Conservation (phyloP, 2,888 invertebrate species). For the Thereva unica region DNA sequence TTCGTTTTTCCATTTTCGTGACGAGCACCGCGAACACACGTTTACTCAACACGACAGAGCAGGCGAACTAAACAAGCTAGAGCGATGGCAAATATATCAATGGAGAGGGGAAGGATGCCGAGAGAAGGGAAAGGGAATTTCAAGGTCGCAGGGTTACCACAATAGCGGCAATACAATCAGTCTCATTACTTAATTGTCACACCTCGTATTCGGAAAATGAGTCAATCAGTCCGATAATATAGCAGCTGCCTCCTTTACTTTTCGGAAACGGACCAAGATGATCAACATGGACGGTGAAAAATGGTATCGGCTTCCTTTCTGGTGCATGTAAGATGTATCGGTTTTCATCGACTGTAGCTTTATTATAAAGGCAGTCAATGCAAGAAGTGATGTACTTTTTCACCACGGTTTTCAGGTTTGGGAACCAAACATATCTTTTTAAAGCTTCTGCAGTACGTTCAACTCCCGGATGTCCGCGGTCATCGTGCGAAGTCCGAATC, state of each 20-base stretch:
- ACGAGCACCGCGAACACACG: no score
- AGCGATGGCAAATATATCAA: no score
- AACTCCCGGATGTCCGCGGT: slow-evolving; percentile 16
- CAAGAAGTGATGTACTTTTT: slow-evolving; percentile 39
- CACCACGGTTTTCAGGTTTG: slow-evolving; percentile 46
- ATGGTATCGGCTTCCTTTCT: no score
- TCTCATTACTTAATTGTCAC: slow-evolving; percentile 36
- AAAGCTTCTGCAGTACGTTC: slow-evolving; percentile 19
- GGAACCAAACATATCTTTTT: slow-evolving; percentile 52
- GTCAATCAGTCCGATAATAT: slow-evolving; percentile 37
- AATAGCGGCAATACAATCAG: slow-evolving; percentile 29
- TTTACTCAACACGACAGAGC: no score
- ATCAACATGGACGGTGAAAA: no score
- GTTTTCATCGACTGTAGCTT: slow-evolving; percentile 36
- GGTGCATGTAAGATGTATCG: no score
- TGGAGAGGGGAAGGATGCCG: no score
- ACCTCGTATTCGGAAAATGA: slow-evolving; percentile 18
- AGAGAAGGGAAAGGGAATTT: slow-evolving; percentile 27
- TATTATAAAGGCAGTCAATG: slow-evolving; percentile 38
- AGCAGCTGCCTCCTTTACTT: slow-evolving; percentile 41
- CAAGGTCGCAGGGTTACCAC: slow-evolving; percentile 34
- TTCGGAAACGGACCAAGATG: slow-evolving; percentile 48
- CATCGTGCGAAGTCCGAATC: slow-evolving; percentile 16
- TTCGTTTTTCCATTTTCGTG: no score
- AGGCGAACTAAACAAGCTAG: no score